Evolutionary conservation across 1,140 invertebrate species (phyloP), one percentile per base, ranked within the genome.

Genomic region (Parapsyche elsis): DNA sequence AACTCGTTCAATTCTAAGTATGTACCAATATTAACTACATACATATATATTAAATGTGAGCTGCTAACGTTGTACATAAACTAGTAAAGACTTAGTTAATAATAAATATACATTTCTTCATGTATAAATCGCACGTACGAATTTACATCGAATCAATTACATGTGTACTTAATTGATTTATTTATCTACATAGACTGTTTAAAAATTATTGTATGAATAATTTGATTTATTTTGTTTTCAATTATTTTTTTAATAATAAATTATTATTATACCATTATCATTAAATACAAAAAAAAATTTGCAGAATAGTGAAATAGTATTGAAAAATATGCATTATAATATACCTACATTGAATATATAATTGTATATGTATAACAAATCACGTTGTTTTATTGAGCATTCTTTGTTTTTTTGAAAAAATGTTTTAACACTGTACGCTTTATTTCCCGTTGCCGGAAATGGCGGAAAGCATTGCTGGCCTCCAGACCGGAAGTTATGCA

Each of bases 371-470:
- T 21, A 67, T 67, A 16, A 67, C 21, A 26, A 5, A 21, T 21
- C 21, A 7, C 12, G n/a, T 26, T 67, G 61, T 12, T 16, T 16
- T 14, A 21, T 67, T 67, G 9, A 16, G 61, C 10, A 67, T 10
- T 23, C 2, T 19, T 19, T 19, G 21, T 16, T 71, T 71, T 4
- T 16, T 57, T n/a, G 1, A 4, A 38, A 4, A 7, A 38, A 4
- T 38, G 1, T 38, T 38, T 38, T 38, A 38, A 38, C 30, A 38
- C 7, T 38, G 30, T 38, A 38, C 67, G 24, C 12, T 38, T 24
- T 71, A 14, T 44, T 71, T 71, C 67, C 67, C 10, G 67, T 24
- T 26, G 30, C 67, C 67, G 67, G 67, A 71, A 30, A 71, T 30
- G 67, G 14, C 24, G 30, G 24, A 23, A 30, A 71, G 30, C 30